A percentile compares a stretch with the other conserved stretches of the same genome.
These are phyloP conservation scores for Myocastor coypus DNA, from an alignment of 2,113 vertebrate species.

Conservation along the genomic window DNA sequence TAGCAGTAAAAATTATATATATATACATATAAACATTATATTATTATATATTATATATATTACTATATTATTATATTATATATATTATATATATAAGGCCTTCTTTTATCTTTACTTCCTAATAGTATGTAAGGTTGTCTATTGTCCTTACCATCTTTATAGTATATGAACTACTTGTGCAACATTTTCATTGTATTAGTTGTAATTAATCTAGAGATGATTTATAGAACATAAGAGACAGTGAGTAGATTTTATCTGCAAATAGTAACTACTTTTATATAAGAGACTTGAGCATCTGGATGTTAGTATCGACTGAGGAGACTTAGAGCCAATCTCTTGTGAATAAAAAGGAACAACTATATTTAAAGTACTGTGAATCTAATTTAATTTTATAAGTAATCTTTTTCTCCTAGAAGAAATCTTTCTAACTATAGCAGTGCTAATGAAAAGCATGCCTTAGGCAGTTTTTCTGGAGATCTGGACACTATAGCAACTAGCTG, in stretches of 20 bases:
- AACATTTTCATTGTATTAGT: neutral
- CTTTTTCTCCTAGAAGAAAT: slow-evolving; percentile 17
- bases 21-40: too few species aligned
- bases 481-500: slow-evolving; percentile 38
- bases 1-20: neutral
- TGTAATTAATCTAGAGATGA: neutral
- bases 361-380: slow-evolving; percentile 58
- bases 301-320: slow-evolving; percentile 26
- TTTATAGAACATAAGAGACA: neutral
- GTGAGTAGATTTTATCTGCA: neutral
- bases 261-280: neutral
- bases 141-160: neutral
- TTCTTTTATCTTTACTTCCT: neutral
- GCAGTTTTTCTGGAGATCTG: slow-evolving; percentile 50
- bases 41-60: too few species aligned
- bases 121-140: neutral
- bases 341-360: neutral
- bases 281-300: neutral
- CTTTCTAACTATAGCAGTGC: slow-evolving; percentile 4
- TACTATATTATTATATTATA: too few species aligned
- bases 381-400: slow-evolving; percentile 47
- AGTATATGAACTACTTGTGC: neutral
- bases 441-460: slow-evolving; percentile 20
- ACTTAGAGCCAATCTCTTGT: neutral
- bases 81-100: too few species aligned